Conservation (phyloP, 2,888 invertebrate species). For the Epistrophe grossulariae region DNA sequence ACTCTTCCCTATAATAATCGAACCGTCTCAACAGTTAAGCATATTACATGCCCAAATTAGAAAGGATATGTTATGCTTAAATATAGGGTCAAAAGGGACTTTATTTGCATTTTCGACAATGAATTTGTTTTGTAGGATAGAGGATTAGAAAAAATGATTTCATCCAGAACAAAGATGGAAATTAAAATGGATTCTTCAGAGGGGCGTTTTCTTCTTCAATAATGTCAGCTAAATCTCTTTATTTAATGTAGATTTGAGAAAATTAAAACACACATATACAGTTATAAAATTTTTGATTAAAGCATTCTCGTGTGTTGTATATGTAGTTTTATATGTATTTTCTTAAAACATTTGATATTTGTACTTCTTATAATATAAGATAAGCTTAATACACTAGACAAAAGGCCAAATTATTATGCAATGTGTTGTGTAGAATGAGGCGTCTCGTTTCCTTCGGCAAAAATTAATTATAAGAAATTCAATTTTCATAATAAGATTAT, state of each 20-base stretch:
- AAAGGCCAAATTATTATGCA: background rate
- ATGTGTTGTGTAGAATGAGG: background rate
- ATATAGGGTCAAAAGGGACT: conserved; percentile 5
- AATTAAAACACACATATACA: no score
- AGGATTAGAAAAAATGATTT: conserved; percentile 2
- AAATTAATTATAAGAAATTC: conserved; percentile 31
- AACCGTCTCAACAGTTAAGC: background rate
- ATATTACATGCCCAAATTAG: background rate
- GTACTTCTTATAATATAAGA: background rate
- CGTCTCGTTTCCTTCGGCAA: background rate
- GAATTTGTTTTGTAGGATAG: background rate
- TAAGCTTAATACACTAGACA: background rate
- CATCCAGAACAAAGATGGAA: background rate
- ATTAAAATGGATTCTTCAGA: background rate
- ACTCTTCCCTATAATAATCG: background rate
- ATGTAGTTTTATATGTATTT: background rate
- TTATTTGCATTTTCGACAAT: background rate
- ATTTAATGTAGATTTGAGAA: background rate
- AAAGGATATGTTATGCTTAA: background rate
- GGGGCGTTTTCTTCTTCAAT: background rate
- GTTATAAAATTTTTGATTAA: no score
- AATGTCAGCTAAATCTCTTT: background rate
- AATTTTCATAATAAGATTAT: conserved; percentile 19
- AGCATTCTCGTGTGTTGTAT: no score
- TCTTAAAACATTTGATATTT: background rate